A percentile compares a stretch with the other conserved stretches of the same genome.
These are phyloP conservation scores for Ispidina picta DNA, from an alignment of 2,797 vertebrate species.

Conservation along the genomic window DNA sequence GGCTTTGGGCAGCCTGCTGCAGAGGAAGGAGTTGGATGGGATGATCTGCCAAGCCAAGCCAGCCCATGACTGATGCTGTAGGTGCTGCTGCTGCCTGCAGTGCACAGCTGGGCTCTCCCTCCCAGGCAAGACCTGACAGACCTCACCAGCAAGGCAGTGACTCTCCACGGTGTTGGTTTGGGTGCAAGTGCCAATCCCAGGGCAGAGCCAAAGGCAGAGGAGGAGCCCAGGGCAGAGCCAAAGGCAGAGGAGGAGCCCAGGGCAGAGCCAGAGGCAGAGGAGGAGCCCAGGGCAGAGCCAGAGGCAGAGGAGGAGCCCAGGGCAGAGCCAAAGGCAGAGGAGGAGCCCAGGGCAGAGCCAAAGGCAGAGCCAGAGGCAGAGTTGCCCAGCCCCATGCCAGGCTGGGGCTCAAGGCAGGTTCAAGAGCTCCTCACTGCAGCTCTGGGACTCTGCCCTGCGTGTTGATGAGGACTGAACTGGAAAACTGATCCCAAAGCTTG, in stretches of 20 bases:
- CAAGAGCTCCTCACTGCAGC: not conserved
- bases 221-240: too few species aligned
- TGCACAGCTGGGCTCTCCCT: not conserved
- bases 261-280: too few species aligned
- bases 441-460: not conserved
- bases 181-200: not conserved
- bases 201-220: not conserved
- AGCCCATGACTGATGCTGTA: not conserved
- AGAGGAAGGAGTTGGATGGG: not conserved
- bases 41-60: not conserved
- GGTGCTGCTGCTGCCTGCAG: not conserved
- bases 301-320: too few species aligned
- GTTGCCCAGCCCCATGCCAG: not conserved
- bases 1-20: not conserved
- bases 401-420: too few species aligned
- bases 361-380: too few species aligned
- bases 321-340: too few species aligned
- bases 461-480: not conserved
- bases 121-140: too few species aligned
- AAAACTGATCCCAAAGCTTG: not conserved
- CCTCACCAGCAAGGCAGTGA: not conserved
- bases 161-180: not conserved
- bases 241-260: too few species aligned
- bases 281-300: too few species aligned
- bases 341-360: not conserved